Evolutionary conservation across 2,797 vertebrate genomes (phyloP), one percentile per base, ranked within the genome.

Genomic region (Schizopygopsis pylzovi): DNA sequence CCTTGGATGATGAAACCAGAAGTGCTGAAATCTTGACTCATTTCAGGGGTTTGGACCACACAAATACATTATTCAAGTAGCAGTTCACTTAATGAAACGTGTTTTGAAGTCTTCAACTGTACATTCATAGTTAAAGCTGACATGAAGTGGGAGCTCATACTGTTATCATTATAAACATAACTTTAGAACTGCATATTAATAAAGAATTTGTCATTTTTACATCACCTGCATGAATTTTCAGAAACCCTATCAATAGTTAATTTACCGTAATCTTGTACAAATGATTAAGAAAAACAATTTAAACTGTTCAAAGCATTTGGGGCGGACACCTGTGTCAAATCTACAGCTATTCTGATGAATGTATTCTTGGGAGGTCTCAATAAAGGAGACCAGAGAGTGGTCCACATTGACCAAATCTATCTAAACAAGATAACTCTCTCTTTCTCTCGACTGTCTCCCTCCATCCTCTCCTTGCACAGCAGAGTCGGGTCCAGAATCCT

Each of bases 401-500:
- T 75, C 87, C 85, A 84, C 43, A 68, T 22, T 49, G 45, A 83
- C 52, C 37, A 68, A 71, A 79, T 86, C 81, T 85, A 87, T 90
- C 49, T 84, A 85, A 87, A 83, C 79, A 83, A 81, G 59, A 85
- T 84, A 84, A 83, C 84, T 75, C 52, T 81, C 25, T 85, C 63
- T 85, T 83, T 82, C 72, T 85, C 56, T 85, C 3, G 0, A 71
- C 18, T 63, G 18, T n/a, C 33, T 41, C 49, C 7, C 41, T 75
- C 16, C 10, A 33, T 63, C 71, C 54, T 43, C 45, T 79, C 45
- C 6, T 72, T 91, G 89, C 91, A 91, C 93, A 45, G 63, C 91
- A 90, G 91, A 91, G 90, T 93, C 79, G 12, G 93, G 92, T 93
- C 93, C 90, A 79, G 91, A 93, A 94, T 95, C 93, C 93, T 91